Base-by-base conservation (phyloP, 1,140 invertebrate genomes). In the Aphidius ervi region DNA sequence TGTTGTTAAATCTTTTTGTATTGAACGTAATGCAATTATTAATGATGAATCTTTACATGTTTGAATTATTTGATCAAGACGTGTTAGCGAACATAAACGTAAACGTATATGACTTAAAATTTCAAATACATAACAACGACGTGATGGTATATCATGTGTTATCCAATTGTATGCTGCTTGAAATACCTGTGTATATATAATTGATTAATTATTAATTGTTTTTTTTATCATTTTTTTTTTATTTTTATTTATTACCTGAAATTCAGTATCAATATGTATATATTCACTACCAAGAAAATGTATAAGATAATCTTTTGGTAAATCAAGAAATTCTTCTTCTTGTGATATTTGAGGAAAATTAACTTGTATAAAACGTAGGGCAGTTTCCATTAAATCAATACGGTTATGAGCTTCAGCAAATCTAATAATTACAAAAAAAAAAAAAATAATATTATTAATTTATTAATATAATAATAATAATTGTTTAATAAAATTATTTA, bases 381-480 rank as follows among this genome's bases (percentile, higher is more conserved):
- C 88, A 77, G 88, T 87, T 65, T 88, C 86, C 68, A 88, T 85
- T 67, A 97, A 82, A 68, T 91, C 87, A 69, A 82, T 82, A 74
- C 92, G 93, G 75, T 93, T 93, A 79, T 97, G 93, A 63, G 89
- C 89, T 81, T 95, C 92, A 62, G 94, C 93, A 86, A 97, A 97
- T 78, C 92, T 92, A 46, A 39, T 37, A 20, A 48, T 59, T 9
- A 54, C 57, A 39, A 46, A 61, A 42, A 59, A 9, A 52, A 46
- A 16, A 57, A 46, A 57, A 23, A 4, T 16, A 46, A 37, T 57
- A 16, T 40, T 10, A 47, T 41, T n/a, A 43, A 9, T n/a, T 9
- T 46, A 6, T 43, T 7, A n/a, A n/a, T n/a, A n/a, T n/a, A n/a
- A n/a, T n/a, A n/a, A n/a, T 23, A 53, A 31, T 0, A 48, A 54